Evolutionary conservation across 2,113 vertebrate species (phyloP), one percentile per base, ranked within the genome.

Genomic region (Poeciliopsis occidentalis): DNA sequence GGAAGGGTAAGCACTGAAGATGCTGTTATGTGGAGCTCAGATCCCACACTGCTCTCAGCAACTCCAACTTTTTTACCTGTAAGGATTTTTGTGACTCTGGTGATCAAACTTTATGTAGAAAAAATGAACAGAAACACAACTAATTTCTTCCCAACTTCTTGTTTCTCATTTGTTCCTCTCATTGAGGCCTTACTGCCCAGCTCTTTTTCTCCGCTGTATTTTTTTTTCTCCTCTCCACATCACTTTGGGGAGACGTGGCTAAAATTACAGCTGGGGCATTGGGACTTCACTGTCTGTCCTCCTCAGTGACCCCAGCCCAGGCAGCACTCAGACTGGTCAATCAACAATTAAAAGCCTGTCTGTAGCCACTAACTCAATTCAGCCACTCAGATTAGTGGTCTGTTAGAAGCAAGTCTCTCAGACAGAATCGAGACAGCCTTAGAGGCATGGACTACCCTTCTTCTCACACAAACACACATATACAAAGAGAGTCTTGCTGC

Each of bases 321-420:
- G 84, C 89, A 83, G 88, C 92, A 92, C 91, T 91, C 92, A 94
- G 92, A 95, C 92, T 82, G 94, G 92, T 94, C 94, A 94, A 93
- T 95, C 93, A 91, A 89, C 93, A 93, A 94, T 94, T 94, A 94
- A 93, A 93, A 92, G 91, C 89, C 85, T 87, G 90, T 94, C 90
- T 92, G 88, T 86, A 79, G 89, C 89, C 86, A 87, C 88, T 93
- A 94, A 94, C 93, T 93, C 88, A 90, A 95, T 94, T 95, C 85
- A 75, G 65, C 85, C 91, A 91, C 87, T 90, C 87, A 80, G 89
- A 88, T 87, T 85, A 88, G 83, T 84, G 82, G 78, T 82, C 70
- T 64, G 86, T 79, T 82, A 87, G 74, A 82, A 79, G 85, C 70
- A 8, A 68, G 64, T 80, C 85, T 88, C 71, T 77, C 88, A 92